These are phyloP conservation scores for Phymorhynchus buccinoides DNA, from an alignment of 1,140 invertebrate genomes.

Conservation along the genomic window DNA sequence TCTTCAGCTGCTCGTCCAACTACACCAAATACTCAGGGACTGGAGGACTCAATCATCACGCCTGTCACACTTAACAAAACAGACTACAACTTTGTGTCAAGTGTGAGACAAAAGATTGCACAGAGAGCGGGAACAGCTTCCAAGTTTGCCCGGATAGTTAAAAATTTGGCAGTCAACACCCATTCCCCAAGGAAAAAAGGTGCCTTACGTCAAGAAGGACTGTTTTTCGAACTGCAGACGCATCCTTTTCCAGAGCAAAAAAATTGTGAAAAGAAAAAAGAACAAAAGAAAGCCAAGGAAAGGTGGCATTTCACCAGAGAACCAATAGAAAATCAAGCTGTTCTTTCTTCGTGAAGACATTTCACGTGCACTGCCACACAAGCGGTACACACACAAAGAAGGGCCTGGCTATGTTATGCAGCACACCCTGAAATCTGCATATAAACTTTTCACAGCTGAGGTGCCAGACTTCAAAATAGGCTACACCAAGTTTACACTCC, in stretches of 20 bases:
- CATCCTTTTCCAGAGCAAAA: background rate
- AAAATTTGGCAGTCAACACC: background rate
- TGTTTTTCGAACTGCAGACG: background rate
- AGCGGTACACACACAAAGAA: slow-evolving; percentile 44
- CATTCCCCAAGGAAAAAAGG: background rate
- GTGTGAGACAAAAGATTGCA: background rate
- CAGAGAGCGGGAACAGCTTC: background rate
- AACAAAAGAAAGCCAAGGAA: background rate
- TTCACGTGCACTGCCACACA: slow-evolving; percentile 41
- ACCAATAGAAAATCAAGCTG: background rate
- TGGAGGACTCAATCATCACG: too few relatives aligned
- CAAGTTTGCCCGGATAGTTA: background rate
- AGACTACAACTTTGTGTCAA: slow-evolving; percentile 10
- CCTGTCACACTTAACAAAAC: background rate
- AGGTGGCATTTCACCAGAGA: background rate
- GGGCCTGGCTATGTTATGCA: slow-evolving; percentile 47
- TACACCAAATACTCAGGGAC: too few relatives aligned
- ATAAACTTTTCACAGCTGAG: background rate
- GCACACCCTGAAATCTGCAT: slow-evolving; percentile 38
- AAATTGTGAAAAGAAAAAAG: background rate
- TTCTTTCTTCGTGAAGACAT: slow-evolving; percentile 18
- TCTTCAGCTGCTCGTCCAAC: too few relatives aligned
- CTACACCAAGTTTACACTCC: background rate
- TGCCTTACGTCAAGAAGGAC: background rate
- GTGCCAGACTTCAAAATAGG: background rate